These are phyloP conservation scores for Nibea albiflora DNA, from an alignment of 2,113 vertebrate genomes.

Conservation along the genomic window DNA sequence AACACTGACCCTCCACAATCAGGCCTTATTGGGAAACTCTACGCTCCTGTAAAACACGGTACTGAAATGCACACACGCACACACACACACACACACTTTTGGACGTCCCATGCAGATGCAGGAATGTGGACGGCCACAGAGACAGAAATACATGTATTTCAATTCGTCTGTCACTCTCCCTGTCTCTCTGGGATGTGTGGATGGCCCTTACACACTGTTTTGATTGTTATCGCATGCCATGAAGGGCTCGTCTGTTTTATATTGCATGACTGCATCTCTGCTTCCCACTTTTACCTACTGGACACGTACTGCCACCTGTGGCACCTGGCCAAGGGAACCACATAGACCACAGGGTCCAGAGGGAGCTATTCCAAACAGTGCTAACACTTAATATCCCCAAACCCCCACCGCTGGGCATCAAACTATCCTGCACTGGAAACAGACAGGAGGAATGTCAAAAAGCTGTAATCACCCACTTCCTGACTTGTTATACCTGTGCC, in stretches of 20 bases:
- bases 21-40: conserved; percentile 50
- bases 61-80: conserved; percentile 38
- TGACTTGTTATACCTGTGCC: neutral
- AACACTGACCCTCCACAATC: conserved; percentile 39
- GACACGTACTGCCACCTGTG: conserved; percentile 63
- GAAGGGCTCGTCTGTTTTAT: conserved; percentile 84
- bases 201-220: conserved; percentile 81
- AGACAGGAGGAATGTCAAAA: conserved; percentile 16
- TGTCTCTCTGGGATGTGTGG: conserved; percentile 70
- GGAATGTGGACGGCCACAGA: conserved; percentile 12
- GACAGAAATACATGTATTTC: neutral
- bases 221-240: conserved; percentile 82
- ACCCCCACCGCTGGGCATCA: neutral
- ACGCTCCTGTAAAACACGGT: conserved; percentile 12
- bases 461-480: neutral
- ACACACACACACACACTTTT: conserved; percentile 21
- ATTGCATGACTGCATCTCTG: conserved; percentile 73
- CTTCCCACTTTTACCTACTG: conserved; percentile 76
- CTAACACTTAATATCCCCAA: conserved; percentile 9
- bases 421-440: neutral
- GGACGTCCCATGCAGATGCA: conserved; percentile 29
- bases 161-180: neutral
- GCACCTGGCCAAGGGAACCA: conserved; percentile 10
- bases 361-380: conserved; percentile 31
- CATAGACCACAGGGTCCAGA: conserved; percentile 22